Conservation (phyloP, 2,888 invertebrate genomes). For the Zygaena filipendulae region DNA sequence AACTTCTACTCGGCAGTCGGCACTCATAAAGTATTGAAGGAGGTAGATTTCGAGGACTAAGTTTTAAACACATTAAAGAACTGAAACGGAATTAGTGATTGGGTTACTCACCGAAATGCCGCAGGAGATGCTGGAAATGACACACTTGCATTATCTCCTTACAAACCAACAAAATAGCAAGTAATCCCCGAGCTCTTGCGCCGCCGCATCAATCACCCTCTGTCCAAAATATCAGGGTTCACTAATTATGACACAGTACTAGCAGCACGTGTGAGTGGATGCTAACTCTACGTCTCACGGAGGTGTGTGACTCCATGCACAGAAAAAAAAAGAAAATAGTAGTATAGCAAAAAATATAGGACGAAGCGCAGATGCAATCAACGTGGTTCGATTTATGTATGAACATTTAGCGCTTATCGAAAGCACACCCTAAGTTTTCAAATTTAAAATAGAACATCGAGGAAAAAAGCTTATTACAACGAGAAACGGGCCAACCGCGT, state of each 20-base stretch:
- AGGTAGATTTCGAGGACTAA: no score
- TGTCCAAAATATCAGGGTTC: slow-evolving; percentile 59
- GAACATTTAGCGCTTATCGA: slow-evolving; percentile 54
- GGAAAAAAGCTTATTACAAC: slow-evolving; percentile 26
- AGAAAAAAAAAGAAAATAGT: slow-evolving; percentile 46
- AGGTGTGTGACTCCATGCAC: slow-evolving; percentile 36
- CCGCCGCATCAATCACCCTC: slow-evolving; percentile 49
- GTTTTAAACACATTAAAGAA: no score
- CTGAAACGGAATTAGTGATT: no score
- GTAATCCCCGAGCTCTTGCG: slow-evolving; percentile 42
- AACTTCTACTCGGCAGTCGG: no score
- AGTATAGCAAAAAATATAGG: slow-evolving; percentile 34
- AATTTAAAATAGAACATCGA: slow-evolving; percentile 25
- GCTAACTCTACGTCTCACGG: slow-evolving; percentile 24
- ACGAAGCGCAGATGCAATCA: slow-evolving; percentile 43
- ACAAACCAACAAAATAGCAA: slow-evolving; percentile 48
- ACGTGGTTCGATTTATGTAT: slow-evolving; percentile 34
- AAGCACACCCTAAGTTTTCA: slow-evolving; percentile 33
- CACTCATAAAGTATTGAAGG: no score
- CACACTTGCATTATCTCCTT: slow-evolving; percentile 67
- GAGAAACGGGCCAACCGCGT: slow-evolving; percentile 27
- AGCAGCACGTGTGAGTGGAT: slow-evolving; percentile 27
- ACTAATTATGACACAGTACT: slow-evolving; percentile 44
- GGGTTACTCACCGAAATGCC: slow-evolving; percentile 69
- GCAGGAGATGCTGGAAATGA: slow-evolving; percentile 67